Percentiles rank a stretch among this genome's conserved stretches.
Conservation (phyloP, 2,797 vertebrate species). For the Lacerta agilis region DNA sequence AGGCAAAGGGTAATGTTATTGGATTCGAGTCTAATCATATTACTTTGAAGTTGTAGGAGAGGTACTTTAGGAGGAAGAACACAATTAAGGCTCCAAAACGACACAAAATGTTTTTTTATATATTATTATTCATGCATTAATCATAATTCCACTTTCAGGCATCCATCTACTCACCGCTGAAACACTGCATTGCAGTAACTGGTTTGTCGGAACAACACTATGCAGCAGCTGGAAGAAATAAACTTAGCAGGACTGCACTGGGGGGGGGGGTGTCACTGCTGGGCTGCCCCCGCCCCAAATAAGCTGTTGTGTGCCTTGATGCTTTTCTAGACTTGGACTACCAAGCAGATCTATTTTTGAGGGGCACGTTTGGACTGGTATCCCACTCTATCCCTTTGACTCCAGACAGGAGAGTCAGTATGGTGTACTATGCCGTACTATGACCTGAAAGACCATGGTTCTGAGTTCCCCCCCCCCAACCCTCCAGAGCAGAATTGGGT, state of each 20-base stretch:
- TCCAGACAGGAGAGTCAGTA: not conserved
- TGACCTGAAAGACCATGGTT: not conserved
- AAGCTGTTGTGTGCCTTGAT: too few species aligned
- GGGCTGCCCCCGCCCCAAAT: not conserved
- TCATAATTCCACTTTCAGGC: not conserved
- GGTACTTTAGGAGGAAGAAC: slow-evolving; percentile 9
- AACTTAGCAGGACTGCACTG: not conserved
- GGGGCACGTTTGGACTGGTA: not conserved
- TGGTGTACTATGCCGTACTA: too few species aligned
- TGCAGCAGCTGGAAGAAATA: slow-evolving; percentile 4
- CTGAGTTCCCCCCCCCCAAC: too few species aligned
- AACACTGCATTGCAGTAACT: slow-evolving; percentile 26
- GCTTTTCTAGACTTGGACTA: not conserved
- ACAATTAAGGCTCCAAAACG: not conserved
- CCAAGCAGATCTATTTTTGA: not conserved
- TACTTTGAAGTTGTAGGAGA: slow-evolving; percentile 6
- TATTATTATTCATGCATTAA: slow-evolving; percentile 14
- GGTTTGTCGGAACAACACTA: not conserved
- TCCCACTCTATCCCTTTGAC: not conserved
- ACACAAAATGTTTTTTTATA: not conserved
- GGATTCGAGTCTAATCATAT: not conserved
- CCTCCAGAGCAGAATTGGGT: too few species aligned
- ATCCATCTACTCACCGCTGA: not conserved
- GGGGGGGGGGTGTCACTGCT: not conserved
- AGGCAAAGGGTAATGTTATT: not conserved